Evolutionary conservation across 2,797 vertebrate genomes (phyloP), one percentile per base, ranked within the genome.

Genomic region (Sternarchorhynchus goeldii): DNA sequence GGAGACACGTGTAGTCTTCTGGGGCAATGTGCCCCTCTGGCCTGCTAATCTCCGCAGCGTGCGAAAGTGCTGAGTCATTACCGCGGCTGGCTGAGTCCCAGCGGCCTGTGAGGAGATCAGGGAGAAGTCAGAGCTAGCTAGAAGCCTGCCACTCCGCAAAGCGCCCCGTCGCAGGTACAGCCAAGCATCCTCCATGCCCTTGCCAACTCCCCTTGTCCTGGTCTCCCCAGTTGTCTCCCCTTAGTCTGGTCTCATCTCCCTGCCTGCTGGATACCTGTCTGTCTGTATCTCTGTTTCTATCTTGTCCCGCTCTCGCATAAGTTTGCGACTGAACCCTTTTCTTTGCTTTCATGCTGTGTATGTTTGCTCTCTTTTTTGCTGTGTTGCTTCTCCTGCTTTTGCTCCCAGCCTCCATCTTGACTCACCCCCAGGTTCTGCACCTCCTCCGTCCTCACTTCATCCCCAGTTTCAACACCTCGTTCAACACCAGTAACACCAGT

Each of bases 21-120:
- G 59, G 53, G 70, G 74, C 17, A 6, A 10, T 14, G 31, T 21
- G 31, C 79, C 68, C 55, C 77, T 79, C 56, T 76, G 77, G 77
- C 60, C 67, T 21, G 41, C 62, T 79, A 59, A 73, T 72, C 45
- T 50, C 12, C 66, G 31, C 31, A 2, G 1, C 68, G 29, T 21
- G 34, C 73, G 68, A 56, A 69, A 69, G 66, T 64, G 78, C 79
- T 83, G 75, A 83, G 71, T 83, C 78, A 83, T 78, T 75, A 57
- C 21, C 65, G 67, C 20, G 69, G 70, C 7, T 72, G 63, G 79
- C 73, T 20, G 58, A 75, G 73, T 79, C 78, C 45, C 68, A 67
- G 72, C 59, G 69, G 71, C 50, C 66, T 58, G 29, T 34, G 55
- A 66, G 62, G 73, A 78, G 74, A 39, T 60, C 63, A 68, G 73